phyloP scores from a whole-genome alignment of 2,113 vertebrate species.

The Smithornis capensis region DNA sequence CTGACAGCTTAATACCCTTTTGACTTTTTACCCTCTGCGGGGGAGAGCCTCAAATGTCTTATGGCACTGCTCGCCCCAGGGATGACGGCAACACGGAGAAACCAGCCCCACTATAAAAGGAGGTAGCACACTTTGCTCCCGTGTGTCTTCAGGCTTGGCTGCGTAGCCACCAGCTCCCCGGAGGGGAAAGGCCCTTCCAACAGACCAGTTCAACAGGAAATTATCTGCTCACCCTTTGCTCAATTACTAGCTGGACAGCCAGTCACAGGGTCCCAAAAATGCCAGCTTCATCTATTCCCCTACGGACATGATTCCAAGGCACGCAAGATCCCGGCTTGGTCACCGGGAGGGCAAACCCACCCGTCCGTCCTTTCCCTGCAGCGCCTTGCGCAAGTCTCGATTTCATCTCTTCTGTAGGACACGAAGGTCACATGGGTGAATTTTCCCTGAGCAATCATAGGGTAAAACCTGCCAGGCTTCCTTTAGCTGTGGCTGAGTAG shows the following conservation, averaged over 20 bases:
- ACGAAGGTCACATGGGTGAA: not conserved
- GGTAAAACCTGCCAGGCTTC: not conserved
- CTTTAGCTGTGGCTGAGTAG: not conserved
- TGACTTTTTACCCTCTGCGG: constrained; percentile 67
- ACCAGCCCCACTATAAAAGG: constrained; percentile 42
- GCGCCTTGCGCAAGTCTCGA: not conserved
- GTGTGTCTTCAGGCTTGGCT: constrained; percentile 54
- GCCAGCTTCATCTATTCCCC: constrained; percentile 30
- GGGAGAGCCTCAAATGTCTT: constrained; percentile 57
- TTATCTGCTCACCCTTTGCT: constrained; percentile 43
- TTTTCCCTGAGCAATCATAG: not conserved
- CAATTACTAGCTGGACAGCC: constrained; percentile 39
- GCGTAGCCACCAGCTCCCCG: constrained; percentile 13
- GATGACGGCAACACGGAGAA: not conserved
- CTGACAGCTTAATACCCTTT: constrained; percentile 72
- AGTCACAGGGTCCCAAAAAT: constrained; percentile 42
- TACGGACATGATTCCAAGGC: constrained; percentile 48
- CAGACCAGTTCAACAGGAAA: constrained; percentile 66
- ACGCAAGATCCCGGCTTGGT: not conserved
- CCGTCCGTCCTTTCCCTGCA: not conserved
- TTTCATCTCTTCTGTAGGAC: not conserved
- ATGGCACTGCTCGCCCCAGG: not conserved
- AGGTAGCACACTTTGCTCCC: not conserved
- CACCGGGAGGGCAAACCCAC: not conserved
- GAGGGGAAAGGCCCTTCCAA: constrained; percentile 50